Evolutionary conservation across 1,140 invertebrate genomes (phyloP).

Genomic region (Zaprionus capensis): DNA sequence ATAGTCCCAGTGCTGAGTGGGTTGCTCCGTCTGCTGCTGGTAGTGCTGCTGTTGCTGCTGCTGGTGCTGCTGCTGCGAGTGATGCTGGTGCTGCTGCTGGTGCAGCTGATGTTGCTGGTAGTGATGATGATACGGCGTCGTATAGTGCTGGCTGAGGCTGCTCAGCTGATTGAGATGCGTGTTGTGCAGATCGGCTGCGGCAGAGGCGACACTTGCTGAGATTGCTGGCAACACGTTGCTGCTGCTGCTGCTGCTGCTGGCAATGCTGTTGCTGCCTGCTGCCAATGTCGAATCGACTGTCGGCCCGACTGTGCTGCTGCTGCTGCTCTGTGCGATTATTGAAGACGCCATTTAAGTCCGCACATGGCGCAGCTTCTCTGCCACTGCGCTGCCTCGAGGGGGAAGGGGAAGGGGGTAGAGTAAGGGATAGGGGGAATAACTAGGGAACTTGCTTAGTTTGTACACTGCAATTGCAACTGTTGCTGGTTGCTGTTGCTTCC

Average conservation of each 20-base stretch:
- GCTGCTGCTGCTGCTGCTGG: constrained; percentile 45
- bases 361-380: constrained; percentile 61
- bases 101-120: constrained; percentile 57
- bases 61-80: constrained; percentile 53
- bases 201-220: constrained; percentile 44
- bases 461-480: constrained; percentile 6
- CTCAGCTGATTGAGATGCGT: constrained; percentile 79
- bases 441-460: constrained; percentile 8
- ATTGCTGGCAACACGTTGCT: constrained; percentile 42
- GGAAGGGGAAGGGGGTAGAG: constrained; percentile 13
- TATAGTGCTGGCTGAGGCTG: constrained; percentile 78
- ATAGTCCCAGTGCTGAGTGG: constrained; percentile 79
- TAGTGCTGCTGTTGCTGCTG: constrained; percentile 53
- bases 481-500: constrained; percentile 28
- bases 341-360: constrained; percentile 83
- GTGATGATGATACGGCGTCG: constrained; percentile 64
- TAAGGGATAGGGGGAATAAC: constrained; percentile 11
- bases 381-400: constrained; percentile 23
- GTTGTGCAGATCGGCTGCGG: constrained; percentile 63
- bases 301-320: constrained; percentile 64
- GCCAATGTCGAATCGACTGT: constrained; percentile 57
- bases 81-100: constrained; percentile 55
- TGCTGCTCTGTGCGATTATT: constrained; percentile 81
- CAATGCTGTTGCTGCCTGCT: constrained; percentile 8
- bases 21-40: constrained; percentile 48